Conservation (phyloP, 1,140 invertebrate genomes). For the Eueides isabella region DNA sequence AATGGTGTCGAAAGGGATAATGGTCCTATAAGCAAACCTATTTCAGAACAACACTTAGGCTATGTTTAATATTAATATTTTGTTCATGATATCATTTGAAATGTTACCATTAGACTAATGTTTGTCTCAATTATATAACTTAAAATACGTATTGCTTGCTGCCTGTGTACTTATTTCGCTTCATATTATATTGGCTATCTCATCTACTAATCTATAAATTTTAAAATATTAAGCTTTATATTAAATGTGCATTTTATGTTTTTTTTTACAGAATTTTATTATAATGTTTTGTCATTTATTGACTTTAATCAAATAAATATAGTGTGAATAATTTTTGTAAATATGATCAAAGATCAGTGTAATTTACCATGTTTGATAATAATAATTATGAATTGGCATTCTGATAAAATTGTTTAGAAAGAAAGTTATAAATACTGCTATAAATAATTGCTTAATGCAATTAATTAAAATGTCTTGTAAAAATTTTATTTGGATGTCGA, state of each 20-base stretch:
- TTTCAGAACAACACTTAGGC: slow-evolving; percentile 87
- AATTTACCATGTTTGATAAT: slow-evolving; percentile 55
- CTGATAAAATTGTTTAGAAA: slow-evolving; percentile 41
- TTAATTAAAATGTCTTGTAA: neutral
- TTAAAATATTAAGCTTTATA: neutral
- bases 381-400: slow-evolving; percentile 52
- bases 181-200: slow-evolving; percentile 9
- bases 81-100: slow-evolving; percentile 23
- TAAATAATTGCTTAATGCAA: neutral
- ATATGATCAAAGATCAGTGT: slow-evolving; percentile 61
- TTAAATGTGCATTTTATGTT: slow-evolving; percentile 22
- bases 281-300: slow-evolving; percentile 46
- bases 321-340: slow-evolving; percentile 56
- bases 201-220: neutral
- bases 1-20: slow-evolving; percentile 64
- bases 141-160: slow-evolving; percentile 27
- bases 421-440: neutral
- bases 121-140: slow-evolving; percentile 2
- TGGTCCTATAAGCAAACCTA: slow-evolving; percentile 62
- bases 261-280: slow-evolving; percentile 35
- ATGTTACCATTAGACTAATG: slow-evolving; percentile 42
- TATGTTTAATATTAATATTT: slow-evolving; percentile 75
- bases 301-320: slow-evolving; percentile 10
- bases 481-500: slow-evolving; percentile 45
- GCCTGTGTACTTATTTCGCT: slow-evolving; percentile 7